Evolutionary conservation across 2,888 invertebrate genomes (phyloP), one percentile per base, ranked within the genome.

Genomic region (Cosmorhoe ocellata): DNA sequence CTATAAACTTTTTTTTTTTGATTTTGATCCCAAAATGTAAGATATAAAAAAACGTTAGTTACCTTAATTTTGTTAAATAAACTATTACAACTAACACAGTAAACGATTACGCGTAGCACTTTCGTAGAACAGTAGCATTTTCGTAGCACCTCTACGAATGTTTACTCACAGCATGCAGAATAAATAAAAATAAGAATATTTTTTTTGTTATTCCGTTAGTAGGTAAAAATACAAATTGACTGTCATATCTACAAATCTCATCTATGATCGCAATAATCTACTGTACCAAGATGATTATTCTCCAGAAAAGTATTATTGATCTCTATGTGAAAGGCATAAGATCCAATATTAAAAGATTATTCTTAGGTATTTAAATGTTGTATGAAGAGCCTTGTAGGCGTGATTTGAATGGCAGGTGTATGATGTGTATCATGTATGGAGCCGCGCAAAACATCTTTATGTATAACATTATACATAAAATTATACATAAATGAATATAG

Each of bases 381-480:
- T 39, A 24, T 50, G 44, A 43, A 51, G 65, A 63, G 62, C 64
- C 64, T 60, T 75, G 78, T 74, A 81, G 79, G 81, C 79, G 81
- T 81, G 78, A 81, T 82, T 79, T 76, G 81, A 74, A 78, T 75
- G 79, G 81, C 83, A 83, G 83, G 81, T 83, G 83, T 75, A 75
- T 71, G 74, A 54, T 42, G 11, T 37, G 41, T 37, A 45, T 45
- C 33, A 18, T 42, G 66, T 70, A 69, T 68, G 63, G 40, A 36
- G 36, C 13, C 5, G 57, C 57, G 67, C 60, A 64, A 71, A 74
- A 75, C 69, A 72, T 73, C 76, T 76, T 75, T 75, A 78, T 76
- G 67, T 79, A 74, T 56, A 39, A 34, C 41, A 33, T n/a, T 13
- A 44, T 51, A 64, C 30, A 58, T 66, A 64, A 48, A 46, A 42